A percentile compares a stretch with the other conserved stretches of the same genome.
Evolutionary conservation across 1,140 invertebrate genomes (phyloP).

Genomic region (Drosophila ambigua): DNA sequence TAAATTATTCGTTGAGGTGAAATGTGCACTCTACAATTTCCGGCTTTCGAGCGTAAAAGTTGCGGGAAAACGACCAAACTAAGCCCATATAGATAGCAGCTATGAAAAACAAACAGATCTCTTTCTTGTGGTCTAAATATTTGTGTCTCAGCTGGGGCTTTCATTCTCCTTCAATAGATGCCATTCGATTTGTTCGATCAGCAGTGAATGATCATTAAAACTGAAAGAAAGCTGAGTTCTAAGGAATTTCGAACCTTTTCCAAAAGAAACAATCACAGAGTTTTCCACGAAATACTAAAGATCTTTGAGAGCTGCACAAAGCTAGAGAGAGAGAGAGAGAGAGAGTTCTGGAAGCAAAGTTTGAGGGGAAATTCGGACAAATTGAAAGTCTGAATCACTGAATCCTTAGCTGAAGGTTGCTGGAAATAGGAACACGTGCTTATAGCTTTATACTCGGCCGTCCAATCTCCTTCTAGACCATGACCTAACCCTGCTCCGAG

Average conservation of each 20-base stretch:
- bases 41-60: slow-evolving; percentile 40
- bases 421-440: no score
- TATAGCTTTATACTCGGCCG: no score
- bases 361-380: no score
- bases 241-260: slow-evolving; percentile 9
- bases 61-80: neutral
- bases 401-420: no score
- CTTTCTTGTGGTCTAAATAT: slow-evolving; percentile 55
- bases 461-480: no score
- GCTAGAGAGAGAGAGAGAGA: no score
- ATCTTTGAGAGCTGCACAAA: neutral
- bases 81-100: slow-evolving; percentile 62
- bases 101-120: slow-evolving; percentile 41
- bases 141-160: slow-evolving; percentile 39
- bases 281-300: slow-evolving; percentile 3
- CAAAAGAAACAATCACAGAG: neutral
- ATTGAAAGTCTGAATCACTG: no score
- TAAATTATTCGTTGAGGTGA: slow-evolving; percentile 52
- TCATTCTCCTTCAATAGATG: slow-evolving; percentile 17
- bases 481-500: neutral
- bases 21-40: slow-evolving; percentile 75
- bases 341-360: no score
- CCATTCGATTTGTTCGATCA: slow-evolving; percentile 20
- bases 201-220: slow-evolving; percentile 18
- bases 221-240: slow-evolving; percentile 19